Percentiles rank a stretch among this genome's conserved stretches.
These are phyloP conservation scores for Arctia plantaginis DNA, from an alignment of 2,888 invertebrate genomes.

Conservation along the genomic window DNA sequence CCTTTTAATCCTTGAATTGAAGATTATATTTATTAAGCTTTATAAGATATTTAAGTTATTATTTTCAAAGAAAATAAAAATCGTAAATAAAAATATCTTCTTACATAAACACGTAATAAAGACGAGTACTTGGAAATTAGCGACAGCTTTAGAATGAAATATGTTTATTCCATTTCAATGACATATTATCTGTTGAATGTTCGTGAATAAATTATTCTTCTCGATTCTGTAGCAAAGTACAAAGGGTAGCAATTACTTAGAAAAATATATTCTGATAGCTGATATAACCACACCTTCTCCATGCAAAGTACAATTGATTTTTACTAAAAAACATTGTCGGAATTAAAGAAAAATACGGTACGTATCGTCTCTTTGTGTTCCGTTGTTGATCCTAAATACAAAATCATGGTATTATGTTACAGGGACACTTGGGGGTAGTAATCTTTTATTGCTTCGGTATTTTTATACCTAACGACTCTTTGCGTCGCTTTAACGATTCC, in stretches of 20 bases:
- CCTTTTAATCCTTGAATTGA: no score
- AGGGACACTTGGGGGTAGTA: not conserved
- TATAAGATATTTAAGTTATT: not conserved
- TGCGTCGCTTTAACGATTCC: not conserved
- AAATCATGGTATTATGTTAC: not conserved
- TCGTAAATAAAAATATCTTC: not conserved
- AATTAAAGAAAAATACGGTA: conserved; percentile 9
- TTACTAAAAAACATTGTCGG: not conserved
- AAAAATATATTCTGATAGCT: not conserved
- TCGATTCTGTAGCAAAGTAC: not conserved
- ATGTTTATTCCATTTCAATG: not conserved
- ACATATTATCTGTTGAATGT: not conserved
- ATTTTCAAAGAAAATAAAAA: not conserved
- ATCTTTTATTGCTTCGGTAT: conserved; percentile 12
- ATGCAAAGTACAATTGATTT: not conserved
- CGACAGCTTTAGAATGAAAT: not conserved
- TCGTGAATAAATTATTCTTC: not conserved
- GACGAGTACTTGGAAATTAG: not conserved
- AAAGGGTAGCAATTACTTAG: not conserved
- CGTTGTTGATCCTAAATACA: conserved; percentile 7
- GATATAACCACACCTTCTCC: not conserved
- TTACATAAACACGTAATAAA: not conserved
- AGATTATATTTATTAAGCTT: not conserved
- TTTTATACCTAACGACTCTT: not conserved
- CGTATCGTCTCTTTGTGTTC: conserved; percentile 19